These are phyloP conservation scores for Perca fluviatilis DNA, from an alignment of 2,113 vertebrate species.

Conservation along the genomic window DNA sequence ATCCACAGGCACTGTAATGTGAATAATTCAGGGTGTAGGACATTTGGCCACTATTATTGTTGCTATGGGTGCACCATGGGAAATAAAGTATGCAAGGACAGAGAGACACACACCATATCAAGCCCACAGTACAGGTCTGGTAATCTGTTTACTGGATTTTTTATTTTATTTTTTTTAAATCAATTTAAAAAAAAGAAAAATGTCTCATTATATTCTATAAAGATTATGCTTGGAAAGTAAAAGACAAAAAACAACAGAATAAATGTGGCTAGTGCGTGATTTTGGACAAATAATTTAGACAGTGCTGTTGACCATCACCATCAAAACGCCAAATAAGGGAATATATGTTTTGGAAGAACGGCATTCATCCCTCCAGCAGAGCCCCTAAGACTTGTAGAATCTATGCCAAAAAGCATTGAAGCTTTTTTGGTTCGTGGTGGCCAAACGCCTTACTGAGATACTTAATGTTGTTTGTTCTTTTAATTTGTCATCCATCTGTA, in stretches of 20 bases:
- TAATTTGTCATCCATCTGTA: constrained; percentile 13
- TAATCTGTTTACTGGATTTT: neutral
- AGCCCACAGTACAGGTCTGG: neutral
- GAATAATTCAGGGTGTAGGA: constrained; percentile 59
- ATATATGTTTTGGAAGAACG: neutral
- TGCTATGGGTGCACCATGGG: neutral
- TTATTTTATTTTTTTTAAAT: neutral
- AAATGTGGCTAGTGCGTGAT: neutral
- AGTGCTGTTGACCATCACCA: neutral
- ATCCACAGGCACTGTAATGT: constrained; percentile 15
- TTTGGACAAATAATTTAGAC: neutral
- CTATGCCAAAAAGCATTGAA: neutral
- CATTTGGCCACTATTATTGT: constrained; percentile 1
- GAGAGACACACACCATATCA: neutral
- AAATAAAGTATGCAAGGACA: neutral
- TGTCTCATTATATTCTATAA: neutral
- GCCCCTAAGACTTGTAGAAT: neutral
- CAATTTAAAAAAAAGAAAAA: neutral
- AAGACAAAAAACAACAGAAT: neutral
- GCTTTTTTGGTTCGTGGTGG: neutral
- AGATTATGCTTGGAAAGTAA: neutral
- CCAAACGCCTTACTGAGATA: neutral
- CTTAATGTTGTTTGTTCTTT: neutral
- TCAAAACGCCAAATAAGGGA: neutral
- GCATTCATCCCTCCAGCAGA: neutral